phyloP scores from a whole-genome alignment of 2,113 vertebrate species.

The Sander vitreus region DNA sequence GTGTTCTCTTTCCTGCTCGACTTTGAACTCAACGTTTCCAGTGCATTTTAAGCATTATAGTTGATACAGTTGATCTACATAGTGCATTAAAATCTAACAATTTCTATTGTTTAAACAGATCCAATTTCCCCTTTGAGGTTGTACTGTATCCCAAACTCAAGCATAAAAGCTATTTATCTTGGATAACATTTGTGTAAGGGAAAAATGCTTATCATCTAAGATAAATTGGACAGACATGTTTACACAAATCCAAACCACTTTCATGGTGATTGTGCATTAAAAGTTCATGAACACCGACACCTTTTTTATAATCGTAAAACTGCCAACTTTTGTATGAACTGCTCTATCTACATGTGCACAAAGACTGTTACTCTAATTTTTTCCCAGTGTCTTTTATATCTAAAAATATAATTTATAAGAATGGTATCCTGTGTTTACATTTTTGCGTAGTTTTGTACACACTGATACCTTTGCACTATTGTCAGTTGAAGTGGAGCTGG shows the following conservation, averaged over 20 bases:
- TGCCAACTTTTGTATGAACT: conserved; percentile 44
- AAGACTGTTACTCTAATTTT: conserved; percentile 30
- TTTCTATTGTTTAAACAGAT: background rate
- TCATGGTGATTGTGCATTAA: background rate
- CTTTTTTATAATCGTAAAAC: conserved; percentile 4
- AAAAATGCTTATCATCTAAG: background rate
- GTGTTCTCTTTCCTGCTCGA: background rate
- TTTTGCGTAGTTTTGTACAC: background rate
- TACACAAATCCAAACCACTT: background rate
- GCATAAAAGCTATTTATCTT: background rate
- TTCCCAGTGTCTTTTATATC: conserved; percentile 45
- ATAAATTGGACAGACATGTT: background rate
- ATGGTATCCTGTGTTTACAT: background rate
- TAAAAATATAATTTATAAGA: conserved; percentile 54
- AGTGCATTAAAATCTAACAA: background rate
- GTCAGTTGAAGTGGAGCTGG: conserved; percentile 23
- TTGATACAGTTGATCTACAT: conserved; percentile 1
- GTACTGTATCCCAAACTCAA: background rate
- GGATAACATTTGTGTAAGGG: background rate
- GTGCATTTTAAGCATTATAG: conserved; percentile 5
- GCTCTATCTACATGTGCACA: conserved; percentile 2
- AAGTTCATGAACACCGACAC: background rate
- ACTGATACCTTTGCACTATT: background rate
- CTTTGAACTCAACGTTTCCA: background rate
- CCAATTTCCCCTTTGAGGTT: background rate